Conservation (phyloP, 2,797 vertebrate species). For the Semotilus atromaculatus region DNA sequence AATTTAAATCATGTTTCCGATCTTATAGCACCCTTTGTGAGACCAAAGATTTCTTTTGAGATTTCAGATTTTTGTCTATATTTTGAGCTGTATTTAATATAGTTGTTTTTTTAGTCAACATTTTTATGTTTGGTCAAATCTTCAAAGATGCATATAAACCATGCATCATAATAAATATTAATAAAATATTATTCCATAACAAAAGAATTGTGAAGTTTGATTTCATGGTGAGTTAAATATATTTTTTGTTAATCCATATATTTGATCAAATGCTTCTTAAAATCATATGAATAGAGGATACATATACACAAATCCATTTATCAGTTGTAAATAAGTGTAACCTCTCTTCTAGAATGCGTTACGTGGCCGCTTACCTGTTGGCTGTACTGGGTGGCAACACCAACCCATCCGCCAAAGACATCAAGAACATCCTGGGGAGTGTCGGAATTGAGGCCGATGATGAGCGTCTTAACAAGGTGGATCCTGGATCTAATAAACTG, state of each 20-base stretch:
- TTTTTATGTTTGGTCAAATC: not conserved
- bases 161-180: not conserved
- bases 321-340: not conserved
- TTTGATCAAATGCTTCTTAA: not conserved
- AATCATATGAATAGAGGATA: not conserved
- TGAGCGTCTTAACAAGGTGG: conserved; percentile 78
- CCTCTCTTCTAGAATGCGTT: conserved; percentile 77
- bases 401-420: conserved; percentile 80
- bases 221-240: too few relatives aligned
- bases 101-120: not conserved
- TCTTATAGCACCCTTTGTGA: not conserved
- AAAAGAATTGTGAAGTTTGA: too few relatives aligned
- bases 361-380: conserved; percentile 86
- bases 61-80: not conserved
- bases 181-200: not conserved
- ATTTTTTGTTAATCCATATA: too few relatives aligned
- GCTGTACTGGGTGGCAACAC: conserved; percentile 81
- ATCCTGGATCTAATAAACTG: not conserved
- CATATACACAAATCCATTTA: not conserved
- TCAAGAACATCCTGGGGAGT: conserved; percentile 78
- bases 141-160: not conserved
- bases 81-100: not conserved
- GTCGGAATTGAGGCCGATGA: conserved; percentile 82
- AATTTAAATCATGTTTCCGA: too few relatives aligned
- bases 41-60: not conserved